Percentiles rank a stretch among this genome's conserved stretches.
These are phyloP conservation scores for Lepidurus couesii DNA, from an alignment of 1,140 invertebrate species.

Conservation along the genomic window DNA sequence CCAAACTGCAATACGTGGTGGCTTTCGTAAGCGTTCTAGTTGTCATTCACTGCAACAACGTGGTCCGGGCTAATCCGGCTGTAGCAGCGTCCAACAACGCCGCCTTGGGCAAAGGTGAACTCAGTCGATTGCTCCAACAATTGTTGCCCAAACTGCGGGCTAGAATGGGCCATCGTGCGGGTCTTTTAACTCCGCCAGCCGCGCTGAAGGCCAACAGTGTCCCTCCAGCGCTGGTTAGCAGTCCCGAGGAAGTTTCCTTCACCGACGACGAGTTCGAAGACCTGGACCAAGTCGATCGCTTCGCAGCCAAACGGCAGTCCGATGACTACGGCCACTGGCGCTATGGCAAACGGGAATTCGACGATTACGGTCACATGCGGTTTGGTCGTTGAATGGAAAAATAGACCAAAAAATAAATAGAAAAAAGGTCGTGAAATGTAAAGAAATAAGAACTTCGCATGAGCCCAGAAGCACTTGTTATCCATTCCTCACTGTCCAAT, in stretches of 20 bases:
- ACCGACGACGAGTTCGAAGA: conserved; percentile 55
- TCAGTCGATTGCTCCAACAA: neutral
- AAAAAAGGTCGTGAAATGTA: neutral
- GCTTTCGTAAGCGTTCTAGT: neutral
- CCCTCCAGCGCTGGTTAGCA: neutral
- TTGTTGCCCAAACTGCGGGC: neutral
- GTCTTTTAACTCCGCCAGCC: neutral
- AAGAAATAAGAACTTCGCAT: neutral
- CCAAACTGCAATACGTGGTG: neutral
- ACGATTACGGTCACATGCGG: conserved; percentile 63
- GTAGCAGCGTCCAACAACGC: neutral
- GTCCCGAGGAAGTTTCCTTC: conserved; percentile 40
- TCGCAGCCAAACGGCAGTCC: conserved; percentile 48
- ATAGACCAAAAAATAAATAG: neutral
- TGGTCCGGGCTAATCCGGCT: neutral
- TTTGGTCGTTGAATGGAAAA: conserved; percentile 49
- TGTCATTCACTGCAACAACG: neutral
- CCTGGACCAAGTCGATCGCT: conserved; percentile 39
- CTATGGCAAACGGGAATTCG: conserved; percentile 55
- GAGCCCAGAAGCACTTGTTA: neutral
- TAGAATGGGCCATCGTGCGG: neutral
- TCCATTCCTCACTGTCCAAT: conserved; percentile 21
- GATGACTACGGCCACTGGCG: conserved; percentile 60
- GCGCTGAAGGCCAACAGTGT: neutral
- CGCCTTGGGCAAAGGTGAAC: neutral